Conservation (phyloP, 2,888 invertebrate species). For the Archaeoteleia sp. region DNA sequence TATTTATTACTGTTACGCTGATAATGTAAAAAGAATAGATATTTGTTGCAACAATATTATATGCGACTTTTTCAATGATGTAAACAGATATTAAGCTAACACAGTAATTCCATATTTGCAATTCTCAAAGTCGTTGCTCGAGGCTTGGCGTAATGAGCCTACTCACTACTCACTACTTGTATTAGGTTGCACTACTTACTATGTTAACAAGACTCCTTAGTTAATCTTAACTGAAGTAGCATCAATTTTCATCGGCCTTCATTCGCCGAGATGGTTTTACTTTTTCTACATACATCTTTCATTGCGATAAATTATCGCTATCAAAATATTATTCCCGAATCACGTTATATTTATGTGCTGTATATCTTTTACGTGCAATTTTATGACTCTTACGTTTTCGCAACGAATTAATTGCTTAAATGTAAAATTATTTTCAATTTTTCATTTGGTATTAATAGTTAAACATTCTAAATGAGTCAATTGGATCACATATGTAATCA, state of each 20-base stretch:
- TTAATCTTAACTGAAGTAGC: conserved; percentile 52
- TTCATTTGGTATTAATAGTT: too few relatives aligned
- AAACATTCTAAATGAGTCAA: too few relatives aligned
- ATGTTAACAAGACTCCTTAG: conserved; percentile 53
- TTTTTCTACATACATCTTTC: conserved; percentile 46
- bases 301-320: conserved; percentile 45
- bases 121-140: conserved; percentile 67
- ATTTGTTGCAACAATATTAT: conserved; percentile 20
- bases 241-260: conserved; percentile 56
- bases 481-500: conserved; percentile 9
- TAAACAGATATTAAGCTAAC: conserved; percentile 50
- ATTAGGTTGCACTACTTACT: conserved; percentile 52
- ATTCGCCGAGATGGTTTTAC: conserved; percentile 33
- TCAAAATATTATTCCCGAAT: conserved; percentile 37
- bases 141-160: conserved; percentile 63
- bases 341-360: too few relatives aligned
- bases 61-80: conserved; percentile 20
- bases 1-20: too few relatives aligned
- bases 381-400: too few relatives aligned
- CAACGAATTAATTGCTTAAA: too few relatives aligned
- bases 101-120: conserved; percentile 59
- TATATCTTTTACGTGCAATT: too few relatives aligned
- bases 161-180: conserved; percentile 44
- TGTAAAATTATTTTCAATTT: too few relatives aligned
- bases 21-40: too few relatives aligned